phyloP scores from a whole-genome alignment of 1,140 invertebrate species.

The Sogatella furcifera region DNA sequence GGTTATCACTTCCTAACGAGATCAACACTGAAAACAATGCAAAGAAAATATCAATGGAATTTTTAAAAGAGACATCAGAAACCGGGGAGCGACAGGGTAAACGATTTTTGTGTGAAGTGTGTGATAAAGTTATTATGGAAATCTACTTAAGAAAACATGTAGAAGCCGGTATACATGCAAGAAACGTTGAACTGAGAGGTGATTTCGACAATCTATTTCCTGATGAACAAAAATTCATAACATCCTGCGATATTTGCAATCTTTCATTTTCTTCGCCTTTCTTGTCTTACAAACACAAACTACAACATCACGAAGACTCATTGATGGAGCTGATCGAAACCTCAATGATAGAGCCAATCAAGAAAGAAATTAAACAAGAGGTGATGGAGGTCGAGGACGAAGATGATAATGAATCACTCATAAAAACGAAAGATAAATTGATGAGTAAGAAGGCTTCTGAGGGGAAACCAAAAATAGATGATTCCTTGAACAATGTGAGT shows the following conservation, averaged over 20 bases:
- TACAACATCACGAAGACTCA: neutral
- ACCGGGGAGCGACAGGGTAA: too few species aligned
- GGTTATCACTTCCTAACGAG: too few species aligned
- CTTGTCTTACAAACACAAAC: neutral
- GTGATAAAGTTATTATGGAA: neutral
- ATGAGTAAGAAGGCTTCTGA: too few species aligned
- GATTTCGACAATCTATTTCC: constrained; percentile 1
- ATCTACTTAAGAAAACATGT: neutral
- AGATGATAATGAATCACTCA: too few species aligned
- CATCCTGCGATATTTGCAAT: neutral
- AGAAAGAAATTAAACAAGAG: neutral
- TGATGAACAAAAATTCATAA: neutral
- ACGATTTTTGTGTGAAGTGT: neutral
- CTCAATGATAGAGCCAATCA: neutral
- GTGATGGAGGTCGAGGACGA: too few species aligned
- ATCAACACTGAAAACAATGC: neutral
- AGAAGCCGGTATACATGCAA: neutral
- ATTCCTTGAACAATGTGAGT: too few species aligned
- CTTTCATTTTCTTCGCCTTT: neutral
- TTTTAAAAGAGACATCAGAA: neutral
- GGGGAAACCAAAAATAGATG: too few species aligned
- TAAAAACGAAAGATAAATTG: too few species aligned
- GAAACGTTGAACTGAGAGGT: neutral
- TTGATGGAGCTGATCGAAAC: neutral
- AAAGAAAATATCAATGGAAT: neutral